phyloP scores from a whole-genome alignment of 2,113 vertebrate genomes.

The Xenus cinereus region DNA sequence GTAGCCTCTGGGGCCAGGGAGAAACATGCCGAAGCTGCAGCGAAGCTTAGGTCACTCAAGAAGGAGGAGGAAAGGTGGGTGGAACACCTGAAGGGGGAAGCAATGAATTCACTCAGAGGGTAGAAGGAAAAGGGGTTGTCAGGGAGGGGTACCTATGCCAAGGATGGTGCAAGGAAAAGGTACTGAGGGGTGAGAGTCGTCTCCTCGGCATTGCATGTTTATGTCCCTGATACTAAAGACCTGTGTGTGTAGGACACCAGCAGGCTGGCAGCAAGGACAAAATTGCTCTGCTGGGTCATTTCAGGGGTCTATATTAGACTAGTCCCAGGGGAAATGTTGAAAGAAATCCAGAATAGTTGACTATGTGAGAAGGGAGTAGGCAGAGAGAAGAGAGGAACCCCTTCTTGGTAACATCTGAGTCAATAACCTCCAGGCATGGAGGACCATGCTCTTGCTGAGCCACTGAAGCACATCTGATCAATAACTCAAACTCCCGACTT shows the following conservation, averaged over 20 bases:
- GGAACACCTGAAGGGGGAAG: background rate
- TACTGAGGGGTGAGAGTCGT: background rate
- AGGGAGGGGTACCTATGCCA: background rate
- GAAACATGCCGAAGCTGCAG: background rate
- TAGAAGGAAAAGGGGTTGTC: background rate
- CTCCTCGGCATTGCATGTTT: background rate
- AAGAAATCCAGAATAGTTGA: background rate
- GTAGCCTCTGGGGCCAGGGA: background rate
- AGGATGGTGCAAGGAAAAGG: background rate
- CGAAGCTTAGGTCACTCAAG: background rate
- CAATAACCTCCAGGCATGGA: background rate
- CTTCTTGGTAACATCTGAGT: background rate
- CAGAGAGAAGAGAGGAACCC: background rate
- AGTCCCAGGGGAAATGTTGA: background rate
- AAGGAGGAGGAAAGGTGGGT: background rate
- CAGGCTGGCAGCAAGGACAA: background rate
- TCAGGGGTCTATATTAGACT: background rate
- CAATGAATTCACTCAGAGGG: background rate
- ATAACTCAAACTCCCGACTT: slow-evolving; percentile 56
- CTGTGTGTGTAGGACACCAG: background rate
- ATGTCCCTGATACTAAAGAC: background rate
- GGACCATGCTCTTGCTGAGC: background rate
- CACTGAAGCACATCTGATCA: slow-evolving; percentile 54
- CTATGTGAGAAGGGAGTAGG: background rate
- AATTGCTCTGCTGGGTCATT: background rate